phyloP scores from a whole-genome alignment of 2,888 invertebrate species.

The Nomada lathburiana region DNA sequence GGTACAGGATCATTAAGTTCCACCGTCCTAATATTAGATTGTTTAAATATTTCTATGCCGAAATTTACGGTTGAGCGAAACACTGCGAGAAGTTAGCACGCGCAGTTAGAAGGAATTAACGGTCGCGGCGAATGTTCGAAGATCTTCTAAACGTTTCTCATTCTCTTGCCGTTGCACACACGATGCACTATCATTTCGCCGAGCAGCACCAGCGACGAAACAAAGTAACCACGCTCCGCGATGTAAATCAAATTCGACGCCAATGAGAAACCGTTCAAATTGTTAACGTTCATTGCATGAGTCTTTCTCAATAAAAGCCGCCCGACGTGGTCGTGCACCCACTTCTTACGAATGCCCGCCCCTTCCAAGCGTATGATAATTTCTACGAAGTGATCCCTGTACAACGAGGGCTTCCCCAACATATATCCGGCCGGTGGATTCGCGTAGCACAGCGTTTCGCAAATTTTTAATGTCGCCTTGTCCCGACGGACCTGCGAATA shows the following conservation, averaged over 20 bases:
- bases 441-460: slow-evolving; percentile 18
- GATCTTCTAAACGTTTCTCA: too few relatives aligned
- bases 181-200: not conserved
- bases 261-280: not conserved
- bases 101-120: too few relatives aligned
- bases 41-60: slow-evolving; percentile 25
- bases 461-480: not conserved
- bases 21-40: slow-evolving; percentile 48
- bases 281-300: not conserved
- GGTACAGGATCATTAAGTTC: slow-evolving; percentile 51
- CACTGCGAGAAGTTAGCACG: too few relatives aligned
- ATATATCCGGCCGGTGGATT: slow-evolving; percentile 8
- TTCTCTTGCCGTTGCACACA: not conserved
- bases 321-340: not conserved
- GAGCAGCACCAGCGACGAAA: not conserved
- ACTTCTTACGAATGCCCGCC: slow-evolving; percentile 12
- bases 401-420: not conserved
- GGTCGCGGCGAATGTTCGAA: not conserved
- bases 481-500: not conserved
- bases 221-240: not conserved
- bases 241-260: not conserved
- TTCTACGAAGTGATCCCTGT: not conserved
- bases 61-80: not conserved
- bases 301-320: not conserved
- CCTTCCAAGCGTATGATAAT: not conserved